phyloP scores from a whole-genome alignment of 2,113 vertebrate species.

The Hymenochirus boettgeri region DNA sequence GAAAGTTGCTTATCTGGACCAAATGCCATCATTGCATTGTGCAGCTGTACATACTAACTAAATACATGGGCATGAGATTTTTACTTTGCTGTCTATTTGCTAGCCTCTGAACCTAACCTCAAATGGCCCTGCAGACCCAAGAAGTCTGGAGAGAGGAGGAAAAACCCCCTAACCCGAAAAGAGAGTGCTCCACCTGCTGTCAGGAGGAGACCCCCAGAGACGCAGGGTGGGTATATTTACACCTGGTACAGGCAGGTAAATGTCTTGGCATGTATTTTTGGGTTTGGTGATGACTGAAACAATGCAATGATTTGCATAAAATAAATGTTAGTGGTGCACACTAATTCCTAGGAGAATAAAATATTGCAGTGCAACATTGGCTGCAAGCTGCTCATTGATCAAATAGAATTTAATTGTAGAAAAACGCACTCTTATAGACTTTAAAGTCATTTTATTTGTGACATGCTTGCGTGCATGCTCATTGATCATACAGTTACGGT shows the following conservation, averaged over 20 bases:
- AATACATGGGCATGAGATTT: constrained; percentile 11
- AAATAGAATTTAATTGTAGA: not conserved
- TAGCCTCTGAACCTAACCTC: constrained; percentile 91
- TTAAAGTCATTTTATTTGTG: no score
- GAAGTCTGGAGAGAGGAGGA: constrained; percentile 80
- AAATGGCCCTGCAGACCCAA: constrained; percentile 86
- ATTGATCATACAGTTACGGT: not conserved
- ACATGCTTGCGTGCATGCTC: not conserved
- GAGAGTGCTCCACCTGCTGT: constrained; percentile 80
- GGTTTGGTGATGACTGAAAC: not conserved
- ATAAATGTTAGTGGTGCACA: no score
- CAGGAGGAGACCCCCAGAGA: constrained; percentile 68
- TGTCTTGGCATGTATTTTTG: not conserved
- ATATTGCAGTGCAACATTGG: no score
- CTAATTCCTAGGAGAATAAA: no score
- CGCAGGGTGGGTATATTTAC: constrained; percentile 63
- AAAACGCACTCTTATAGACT: no score
- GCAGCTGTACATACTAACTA: not conserved
- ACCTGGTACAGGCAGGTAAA: not conserved
- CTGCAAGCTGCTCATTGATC: no score
- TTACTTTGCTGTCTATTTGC: not conserved
- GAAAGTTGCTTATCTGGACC: no score
- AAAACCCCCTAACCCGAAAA: constrained; percentile 85
- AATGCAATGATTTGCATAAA: no score
- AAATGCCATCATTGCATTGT: not conserved